Conservation (phyloP, 2,888 invertebrate species). For the Synanthedon formicaeformis region DNA sequence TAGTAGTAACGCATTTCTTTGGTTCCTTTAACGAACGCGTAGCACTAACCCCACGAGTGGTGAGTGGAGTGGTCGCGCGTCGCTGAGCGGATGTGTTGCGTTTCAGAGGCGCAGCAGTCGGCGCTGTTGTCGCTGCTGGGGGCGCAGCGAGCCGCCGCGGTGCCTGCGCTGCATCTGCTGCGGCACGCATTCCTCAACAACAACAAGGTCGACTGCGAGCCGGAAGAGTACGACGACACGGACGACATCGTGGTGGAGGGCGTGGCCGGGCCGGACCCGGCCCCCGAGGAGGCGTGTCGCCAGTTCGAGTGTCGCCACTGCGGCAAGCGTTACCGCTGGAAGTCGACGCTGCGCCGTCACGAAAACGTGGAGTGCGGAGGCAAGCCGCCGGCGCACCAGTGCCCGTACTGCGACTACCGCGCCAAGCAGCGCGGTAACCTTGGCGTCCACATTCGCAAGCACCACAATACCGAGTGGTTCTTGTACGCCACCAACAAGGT, state of each 20-base stretch:
- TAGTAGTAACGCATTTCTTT: conserved; percentile 66
- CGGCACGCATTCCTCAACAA: conserved; percentile 53
- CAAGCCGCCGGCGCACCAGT: conserved; percentile 84
- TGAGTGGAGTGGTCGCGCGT: conserved; percentile 6
- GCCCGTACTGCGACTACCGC: conserved; percentile 81
- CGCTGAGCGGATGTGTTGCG: conserved; percentile 34
- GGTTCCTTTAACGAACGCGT: conserved; percentile 54
- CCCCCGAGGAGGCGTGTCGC: conserved; percentile 64
- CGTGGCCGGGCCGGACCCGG: conserved; percentile 49
- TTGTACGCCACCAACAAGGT: conserved; percentile 63
- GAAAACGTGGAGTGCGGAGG: conserved; percentile 88
- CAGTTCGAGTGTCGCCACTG: conserved; percentile 86
- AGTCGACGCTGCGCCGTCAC: conserved; percentile 84
- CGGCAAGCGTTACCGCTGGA: conserved; percentile 89
- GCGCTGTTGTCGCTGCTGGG: conserved; percentile 61
- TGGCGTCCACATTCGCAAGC: conserved; percentile 84
- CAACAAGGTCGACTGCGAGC: conserved; percentile 64
- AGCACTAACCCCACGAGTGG: too few relatives aligned
- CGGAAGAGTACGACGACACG: conserved; percentile 65
- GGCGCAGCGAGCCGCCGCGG: conserved; percentile 35
- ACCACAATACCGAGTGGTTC: conserved; percentile 73
- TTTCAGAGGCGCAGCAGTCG: conserved; percentile 58
- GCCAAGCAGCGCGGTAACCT: conserved; percentile 87
- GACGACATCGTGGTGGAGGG: conserved; percentile 55
- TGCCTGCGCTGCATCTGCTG: conserved; percentile 38